Conservation (phyloP, 2,888 invertebrate genomes). For the Apotomis betuletana region DNA sequence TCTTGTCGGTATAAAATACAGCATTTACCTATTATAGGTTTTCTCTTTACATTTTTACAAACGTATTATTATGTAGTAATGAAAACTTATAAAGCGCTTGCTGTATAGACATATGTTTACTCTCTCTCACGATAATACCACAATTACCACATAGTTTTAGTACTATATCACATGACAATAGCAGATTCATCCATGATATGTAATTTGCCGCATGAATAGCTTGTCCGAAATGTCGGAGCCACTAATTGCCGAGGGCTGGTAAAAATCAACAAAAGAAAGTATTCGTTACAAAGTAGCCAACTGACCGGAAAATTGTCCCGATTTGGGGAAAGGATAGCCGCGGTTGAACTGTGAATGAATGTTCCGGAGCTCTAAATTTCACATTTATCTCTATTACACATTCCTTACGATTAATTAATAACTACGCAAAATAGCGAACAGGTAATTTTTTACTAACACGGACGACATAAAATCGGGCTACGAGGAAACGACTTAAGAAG, state of each 20-base stretch:
- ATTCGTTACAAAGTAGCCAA: constrained; percentile 52
- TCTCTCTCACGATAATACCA: not conserved
- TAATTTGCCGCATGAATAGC: constrained; percentile 66
- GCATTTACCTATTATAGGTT: too few species aligned
- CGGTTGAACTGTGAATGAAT: constrained; percentile 9
- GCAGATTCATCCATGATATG: constrained; percentile 47
- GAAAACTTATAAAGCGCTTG: too few species aligned
- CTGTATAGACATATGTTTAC: too few species aligned
- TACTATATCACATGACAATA: constrained; percentile 14
- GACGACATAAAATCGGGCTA: too few species aligned
- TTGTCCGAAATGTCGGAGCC: constrained; percentile 54
- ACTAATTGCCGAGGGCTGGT: constrained; percentile 64
- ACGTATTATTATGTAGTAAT: too few species aligned
- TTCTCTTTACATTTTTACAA: too few species aligned
- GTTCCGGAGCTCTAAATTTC: not conserved
- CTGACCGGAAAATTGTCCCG: constrained; percentile 61
- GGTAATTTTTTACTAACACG: too few species aligned
- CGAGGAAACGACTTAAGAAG: too few species aligned
- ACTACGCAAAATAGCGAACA: too few species aligned
- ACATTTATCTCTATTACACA: too few species aligned
- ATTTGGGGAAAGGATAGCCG: constrained; percentile 41
- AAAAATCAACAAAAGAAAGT: constrained; percentile 52
- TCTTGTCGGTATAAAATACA: too few species aligned
- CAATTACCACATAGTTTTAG: not conserved
- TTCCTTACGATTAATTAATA: too few species aligned